Evolutionary conservation across 2,888 invertebrate genomes (phyloP), one percentile per base, ranked within the genome.

Genomic region (Agrypnus murinus): DNA sequence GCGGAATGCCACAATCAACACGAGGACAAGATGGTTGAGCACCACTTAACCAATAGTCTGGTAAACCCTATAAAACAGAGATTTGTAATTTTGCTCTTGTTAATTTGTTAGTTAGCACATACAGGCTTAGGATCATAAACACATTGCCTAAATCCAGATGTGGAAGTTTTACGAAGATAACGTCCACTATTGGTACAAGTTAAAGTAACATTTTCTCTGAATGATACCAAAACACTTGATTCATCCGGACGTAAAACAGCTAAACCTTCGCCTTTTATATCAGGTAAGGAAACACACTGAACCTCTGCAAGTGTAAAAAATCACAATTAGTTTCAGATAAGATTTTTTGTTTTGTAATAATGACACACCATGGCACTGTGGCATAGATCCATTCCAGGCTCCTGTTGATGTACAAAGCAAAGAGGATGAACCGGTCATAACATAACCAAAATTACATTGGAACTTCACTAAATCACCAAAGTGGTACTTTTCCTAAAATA

Each of bases 371-470:
- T 95, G 92, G 86, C 98, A 99, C 85, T 94, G 93, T 3, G 99
- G 98, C 45, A 93, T 91, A 4, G 95, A 92, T 77, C 96, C 96
- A 83, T 97, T 97, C 99, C 98, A 99, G 34, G 89, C 90, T 55
- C 98, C 98, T 82, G 92, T 93, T 3, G 95, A 94, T 0, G 94
- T 92, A 84, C 98, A 99, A 64, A 95, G 88, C 14, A 98, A 87
- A 4, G 94, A 92, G 0, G 95, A 91, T 58, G 94, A 93, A 59
- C 98, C 98, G 69, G 93, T 92, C 91, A 98, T 93, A 0, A 96
- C 93, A 82, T 95, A 96, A 14, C 98, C 98, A 84, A 98, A 97
- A 80, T 96, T 92, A 82, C 98, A 98, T 81, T 96, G 95, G 89
- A 98, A 98, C 75, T 91, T 92, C 0, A 97, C 92, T 45, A 94